Evolutionary conservation across 2,113 vertebrate genomes (phyloP), one percentile per base, ranked within the genome.

Genomic region (Gobiocypris rarus): DNA sequence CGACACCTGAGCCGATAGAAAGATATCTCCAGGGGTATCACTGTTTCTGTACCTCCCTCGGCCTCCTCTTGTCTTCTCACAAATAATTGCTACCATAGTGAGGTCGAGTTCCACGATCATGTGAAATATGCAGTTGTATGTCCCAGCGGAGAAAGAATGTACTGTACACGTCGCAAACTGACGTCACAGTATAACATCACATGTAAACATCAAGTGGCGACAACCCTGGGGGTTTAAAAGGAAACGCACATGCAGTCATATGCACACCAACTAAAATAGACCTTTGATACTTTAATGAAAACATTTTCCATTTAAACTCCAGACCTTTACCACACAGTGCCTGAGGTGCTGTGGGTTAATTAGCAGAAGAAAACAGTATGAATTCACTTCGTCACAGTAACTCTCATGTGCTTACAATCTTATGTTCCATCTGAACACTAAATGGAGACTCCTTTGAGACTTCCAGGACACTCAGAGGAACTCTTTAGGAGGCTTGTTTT

Each of bases 11-110:
- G 73, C 48, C 22, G 0, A 50, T 81, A 48, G 56, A 56, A n/a
- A 56, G 26, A 80, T 56, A 70, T 81, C 69, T 34, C 74, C 22
- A 75, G 77, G 58, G 48, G 5, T 85, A 84, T 89, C 67, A 52
- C 22, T 59, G 67, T 88, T 75, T 56, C 59, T 74, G 70, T 28
- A 79, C 84, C 22, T 43, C 43, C 63, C 75, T 77, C 10, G 1
- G 2, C 24, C 54, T 9, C 24, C 9, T 83, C 24, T 70, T 59
- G 58, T 41, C 50, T 22, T 26, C 9, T 75, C 74, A 24, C 79
- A 75, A 70, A 85, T 81, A 85, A 70, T 70, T 69, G 61, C 17
- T 54, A 19, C 9, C 54, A 17, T 48, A 28, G 26, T 70, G 26
- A 70, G 45, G 63, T 54, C 63, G 4, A 22, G 26, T 82, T n/a